Evolutionary conservation across 2,797 vertebrate species (phyloP).

Genomic region (Spinus pinus): DNA sequence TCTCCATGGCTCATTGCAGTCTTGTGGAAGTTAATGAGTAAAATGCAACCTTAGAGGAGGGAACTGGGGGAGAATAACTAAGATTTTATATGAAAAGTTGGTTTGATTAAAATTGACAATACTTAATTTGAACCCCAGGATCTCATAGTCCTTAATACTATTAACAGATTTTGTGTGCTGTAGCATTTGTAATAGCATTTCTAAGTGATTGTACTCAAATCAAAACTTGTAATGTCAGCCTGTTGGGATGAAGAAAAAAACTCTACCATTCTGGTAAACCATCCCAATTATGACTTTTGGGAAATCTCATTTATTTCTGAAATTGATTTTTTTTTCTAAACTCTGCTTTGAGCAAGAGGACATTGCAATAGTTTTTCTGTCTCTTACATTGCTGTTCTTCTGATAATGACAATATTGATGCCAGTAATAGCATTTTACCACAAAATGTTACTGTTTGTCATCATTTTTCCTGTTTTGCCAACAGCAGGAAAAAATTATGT

Average conservation of each 20-base stretch:
- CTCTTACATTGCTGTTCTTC: neutral
- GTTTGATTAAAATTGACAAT: neutral
- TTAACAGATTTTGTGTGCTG: neutral
- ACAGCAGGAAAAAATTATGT: neutral
- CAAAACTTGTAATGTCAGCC: neutral
- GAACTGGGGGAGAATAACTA: accelerated
- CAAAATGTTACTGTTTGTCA: constrained; percentile 5
- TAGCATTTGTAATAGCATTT: neutral
- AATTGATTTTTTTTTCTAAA: neutral
- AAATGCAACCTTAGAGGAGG: neutral
- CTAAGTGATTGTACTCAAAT: neutral
- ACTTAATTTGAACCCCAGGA: neutral
- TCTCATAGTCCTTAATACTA: neutral
- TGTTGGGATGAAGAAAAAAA: neutral
- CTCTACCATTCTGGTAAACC: neutral
- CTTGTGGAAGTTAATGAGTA: neutral
- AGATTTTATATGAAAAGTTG: neutral
- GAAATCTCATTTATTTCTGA: neutral
- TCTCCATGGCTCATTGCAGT: neutral
- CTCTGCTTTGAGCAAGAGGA: neutral
- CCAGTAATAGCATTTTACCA: constrained; percentile 19
- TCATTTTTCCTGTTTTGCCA: neutral
- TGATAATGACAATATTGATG: neutral
- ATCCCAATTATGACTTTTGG: neutral
- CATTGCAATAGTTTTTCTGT: neutral